Percentiles rank a stretch among this genome's conserved stretches.
These are phyloP conservation scores for Mythimna impura DNA, from an alignment of 2,888 invertebrate species.

Conservation along the genomic window DNA sequence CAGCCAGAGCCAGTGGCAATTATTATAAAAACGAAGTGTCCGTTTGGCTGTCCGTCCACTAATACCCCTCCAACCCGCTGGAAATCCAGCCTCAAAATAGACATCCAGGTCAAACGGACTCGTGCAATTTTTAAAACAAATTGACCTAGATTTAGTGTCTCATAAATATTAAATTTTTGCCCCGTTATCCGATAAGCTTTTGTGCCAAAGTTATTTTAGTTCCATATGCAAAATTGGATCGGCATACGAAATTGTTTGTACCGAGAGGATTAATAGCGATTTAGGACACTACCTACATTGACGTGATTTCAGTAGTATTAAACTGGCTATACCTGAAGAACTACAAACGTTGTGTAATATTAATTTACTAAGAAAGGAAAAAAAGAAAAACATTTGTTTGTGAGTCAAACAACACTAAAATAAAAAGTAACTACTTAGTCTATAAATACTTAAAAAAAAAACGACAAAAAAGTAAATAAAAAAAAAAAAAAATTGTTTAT, in stretches of 20 bases:
- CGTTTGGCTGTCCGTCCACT: slow-evolving; percentile 58
- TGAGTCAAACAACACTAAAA: no score
- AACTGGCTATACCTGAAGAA: slow-evolving; percentile 23
- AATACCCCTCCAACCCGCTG: slow-evolving; percentile 58
- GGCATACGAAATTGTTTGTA: slow-evolving; percentile 62
- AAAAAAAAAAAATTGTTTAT: no score
- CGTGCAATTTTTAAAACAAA: slow-evolving; percentile 70
- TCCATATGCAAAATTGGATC: slow-evolving; percentile 60
- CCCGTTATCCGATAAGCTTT: slow-evolving; percentile 63
- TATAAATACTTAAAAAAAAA: no score
- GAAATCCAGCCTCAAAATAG: slow-evolving; percentile 65
- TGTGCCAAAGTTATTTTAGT: slow-evolving; percentile 60
- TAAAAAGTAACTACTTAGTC: no score
- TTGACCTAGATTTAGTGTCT: slow-evolving; percentile 71
- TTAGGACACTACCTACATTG: slow-evolving; percentile 28
- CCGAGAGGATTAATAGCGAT: slow-evolving; percentile 58
- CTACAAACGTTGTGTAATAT: slow-evolving; percentile 22
- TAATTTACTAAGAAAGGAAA: background rate
- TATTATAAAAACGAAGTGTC: slow-evolving; percentile 68
- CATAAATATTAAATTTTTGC: slow-evolving; percentile 72
- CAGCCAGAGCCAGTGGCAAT: slow-evolving; percentile 53
- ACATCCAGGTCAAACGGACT: slow-evolving; percentile 64
- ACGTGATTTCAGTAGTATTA: slow-evolving; percentile 24
- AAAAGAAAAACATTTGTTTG: no score
- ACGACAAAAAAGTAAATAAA: no score